Base-by-base conservation (phyloP, 2,797 vertebrate species). In the Taeniopygia guttata region DNA sequence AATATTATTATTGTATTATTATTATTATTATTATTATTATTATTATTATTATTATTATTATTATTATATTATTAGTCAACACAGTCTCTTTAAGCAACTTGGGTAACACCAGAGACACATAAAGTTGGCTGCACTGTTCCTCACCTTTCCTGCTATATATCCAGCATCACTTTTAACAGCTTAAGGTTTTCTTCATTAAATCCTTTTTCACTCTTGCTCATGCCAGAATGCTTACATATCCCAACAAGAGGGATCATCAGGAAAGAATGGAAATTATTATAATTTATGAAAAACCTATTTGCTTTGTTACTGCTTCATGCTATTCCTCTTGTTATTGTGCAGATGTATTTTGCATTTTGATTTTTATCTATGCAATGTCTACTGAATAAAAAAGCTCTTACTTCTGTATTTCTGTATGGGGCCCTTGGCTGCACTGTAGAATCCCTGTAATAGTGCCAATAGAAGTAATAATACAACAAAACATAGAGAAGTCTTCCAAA, bases 171-270 rank as follows among this genome's bases (percentile, higher is more conserved):
- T 80, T 89, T 93, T 55, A 95, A 86, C 38, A 93, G 64, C 22
- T 85, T 91, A 54, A 85, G 15, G 9, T 85, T 91, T 91, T 88
- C 80, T 81, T 90, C 56, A 46, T 83, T 75, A 89, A 93, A 64
- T 87, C 9, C 38, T 56, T 88, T 74, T 83, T 87, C 67, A 79
- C 25, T 77, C 58, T 89, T 10, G 2, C 38, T 76, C 54, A 27
- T 85, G 32, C 42, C 78, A 84, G 42, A 92, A 40, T 58, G 56
- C n/a, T 87, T 84, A 58, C 13, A 29, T 59, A 77, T 76, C 34
- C 22, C 25, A 82, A 62, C 10, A 89, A 38, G 12, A 93, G 26
- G 63, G 59, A 94, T 49, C 43, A 94, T 49, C 43, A 77, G 78
- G 69, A 87, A 91, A 85, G 27, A 80, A 36, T 5, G 21, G 6